Evolutionary conservation across 2,113 vertebrate species (phyloP).

Genomic region (Lepisosteus oculatus): DNA sequence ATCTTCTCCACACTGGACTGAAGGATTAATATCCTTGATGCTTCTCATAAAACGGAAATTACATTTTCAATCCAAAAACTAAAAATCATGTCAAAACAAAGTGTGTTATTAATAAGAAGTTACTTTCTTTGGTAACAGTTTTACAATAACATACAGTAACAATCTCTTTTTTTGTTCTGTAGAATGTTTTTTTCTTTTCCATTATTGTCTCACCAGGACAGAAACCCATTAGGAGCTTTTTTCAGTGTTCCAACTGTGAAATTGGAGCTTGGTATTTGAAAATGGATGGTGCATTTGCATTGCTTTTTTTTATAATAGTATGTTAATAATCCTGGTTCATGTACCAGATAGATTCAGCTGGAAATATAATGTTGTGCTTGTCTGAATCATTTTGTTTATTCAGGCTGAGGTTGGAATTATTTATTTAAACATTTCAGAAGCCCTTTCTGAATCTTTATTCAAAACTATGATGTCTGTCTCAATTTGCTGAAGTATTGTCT

Average conservation of each 20-base stretch:
- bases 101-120: not conserved
- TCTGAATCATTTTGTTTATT: too few relatives aligned
- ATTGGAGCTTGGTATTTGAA: not conserved
- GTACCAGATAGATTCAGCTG: not conserved
- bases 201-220: not conserved
- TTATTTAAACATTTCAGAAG: too few relatives aligned
- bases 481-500: too few relatives aligned
- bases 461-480: too few relatives aligned
- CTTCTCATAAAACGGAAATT: too few relatives aligned
- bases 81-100: too few relatives aligned
- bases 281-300: not conserved
- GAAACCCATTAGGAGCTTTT: not conserved
- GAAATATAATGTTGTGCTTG: too few relatives aligned
- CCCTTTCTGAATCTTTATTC: too few relatives aligned
- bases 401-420: too few relatives aligned
- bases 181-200: not conserved
- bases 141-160: not conserved
- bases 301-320: not conserved
- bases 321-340: slow-evolving; percentile 1
- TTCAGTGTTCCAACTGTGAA: slow-evolving; percentile 4
- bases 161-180: not conserved
- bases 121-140: not conserved
- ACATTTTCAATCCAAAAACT: too few relatives aligned
- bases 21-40: too few relatives aligned
- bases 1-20: too few relatives aligned